Evolutionary conservation across 1,140 invertebrate genomes (phyloP).

Genomic region (Heliconius congener): DNA sequence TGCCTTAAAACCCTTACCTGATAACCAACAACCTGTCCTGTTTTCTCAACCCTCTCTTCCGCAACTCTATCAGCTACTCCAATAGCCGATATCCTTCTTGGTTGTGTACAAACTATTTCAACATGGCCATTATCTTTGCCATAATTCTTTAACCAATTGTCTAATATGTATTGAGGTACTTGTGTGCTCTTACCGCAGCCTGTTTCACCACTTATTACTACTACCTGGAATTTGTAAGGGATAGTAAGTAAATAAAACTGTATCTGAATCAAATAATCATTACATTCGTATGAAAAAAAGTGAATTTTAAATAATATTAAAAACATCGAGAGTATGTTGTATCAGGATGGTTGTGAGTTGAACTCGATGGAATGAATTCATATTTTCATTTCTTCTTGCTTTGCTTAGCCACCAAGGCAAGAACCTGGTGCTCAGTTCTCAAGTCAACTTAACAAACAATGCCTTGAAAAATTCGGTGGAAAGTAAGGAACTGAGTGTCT

Average conservation of each 20-base stretch:
- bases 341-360: too few species aligned
- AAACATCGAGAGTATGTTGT: too few species aligned
- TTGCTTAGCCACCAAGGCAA: too few species aligned
- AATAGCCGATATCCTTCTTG: conserved; percentile 94
- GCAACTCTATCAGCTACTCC: conserved; percentile 95
- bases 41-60: conserved; percentile 90
- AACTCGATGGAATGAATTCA: too few species aligned
- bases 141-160: conserved; percentile 85
- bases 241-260: neutral
- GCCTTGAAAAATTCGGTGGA: too few species aligned
- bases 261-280: too few species aligned
- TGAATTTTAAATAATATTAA: too few species aligned
- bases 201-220: conserved; percentile 92
- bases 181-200: conserved; percentile 95
- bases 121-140: conserved; percentile 81
- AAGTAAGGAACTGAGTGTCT: too few species aligned
- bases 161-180: conserved; percentile 95
- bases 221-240: conserved; percentile 70
- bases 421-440: too few species aligned
- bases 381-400: too few species aligned
- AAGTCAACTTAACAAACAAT: too few species aligned
- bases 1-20: conserved; percentile 51
- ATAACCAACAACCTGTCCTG: conserved; percentile 85
- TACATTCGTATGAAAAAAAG: too few species aligned
- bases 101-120: conserved; percentile 96